Evolutionary conservation across 2,797 vertebrate species (phyloP), one percentile per base, ranked within the genome.

Genomic region (Microctenopoma steveboyesi): DNA sequence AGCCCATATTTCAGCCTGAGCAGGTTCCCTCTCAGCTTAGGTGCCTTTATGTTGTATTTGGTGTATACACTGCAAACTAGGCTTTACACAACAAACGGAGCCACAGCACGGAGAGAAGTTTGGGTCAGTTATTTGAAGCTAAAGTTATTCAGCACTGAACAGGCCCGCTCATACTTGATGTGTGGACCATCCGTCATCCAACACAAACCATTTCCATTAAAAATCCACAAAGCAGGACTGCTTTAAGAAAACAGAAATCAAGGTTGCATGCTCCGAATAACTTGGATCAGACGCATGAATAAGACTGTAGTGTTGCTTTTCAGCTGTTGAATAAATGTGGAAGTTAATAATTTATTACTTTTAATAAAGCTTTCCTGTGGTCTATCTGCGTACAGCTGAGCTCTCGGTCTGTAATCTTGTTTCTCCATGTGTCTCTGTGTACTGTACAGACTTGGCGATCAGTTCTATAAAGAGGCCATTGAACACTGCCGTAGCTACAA

Each of bases 401-500:
- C 27, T 62, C n/a, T 46, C 10, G 51, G 27, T 57, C 9, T 63
- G 5, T 28, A 4, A 4, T 11, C 50, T 15, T 15, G 16, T 51
- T 35, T 30, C 2, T 46, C 15, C 42, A 4, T 71, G 15, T 79
- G 10, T 18, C 18, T 76, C 53, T 86, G 57, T 55, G 30, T 54
- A 45, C 90, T 37, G 37, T 37, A 37, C 37, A 97, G 96, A 56
- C 95, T 99, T 0, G 97, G 97, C 28, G 97, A 98, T 86, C 97
- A 98, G 95, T 98, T 98, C 92, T 99, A 99, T 84, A 95, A 92
- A 89, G 97, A 98, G 88, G 97, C 97, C 18, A 98, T 98, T 3
- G 97, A 99, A 76, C 97, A 99, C 86, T 99, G 97, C 50, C 95
- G 97, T 77, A 99, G 96, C 89, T 98, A 99, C 81, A 99, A 98